Evolutionary conservation across 2,797 vertebrate species (phyloP).

Genomic region (Gobionotothen gibberifrons): DNA sequence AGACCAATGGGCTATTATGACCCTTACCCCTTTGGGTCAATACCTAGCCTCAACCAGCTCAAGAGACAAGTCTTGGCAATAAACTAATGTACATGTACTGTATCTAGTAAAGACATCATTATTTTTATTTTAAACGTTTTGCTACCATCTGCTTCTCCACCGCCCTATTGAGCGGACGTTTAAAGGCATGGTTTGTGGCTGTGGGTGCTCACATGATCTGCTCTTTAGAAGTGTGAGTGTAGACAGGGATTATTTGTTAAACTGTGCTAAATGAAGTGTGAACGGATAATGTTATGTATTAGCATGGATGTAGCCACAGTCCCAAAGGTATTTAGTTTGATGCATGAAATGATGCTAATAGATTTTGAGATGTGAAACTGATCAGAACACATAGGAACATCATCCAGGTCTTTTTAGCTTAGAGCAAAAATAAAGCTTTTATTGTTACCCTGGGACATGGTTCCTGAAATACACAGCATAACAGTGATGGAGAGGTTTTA

Average conservation of each 20-base stretch:
- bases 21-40: too few species aligned
- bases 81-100: too few species aligned
- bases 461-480: background rate
- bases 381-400: background rate
- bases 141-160: background rate
- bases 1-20: too few species aligned
- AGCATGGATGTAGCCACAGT: background rate
- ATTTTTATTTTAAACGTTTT: background rate
- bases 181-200: background rate
- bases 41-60: too few species aligned
- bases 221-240: too few species aligned
- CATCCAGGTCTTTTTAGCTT: background rate
- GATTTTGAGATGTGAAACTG: background rate
- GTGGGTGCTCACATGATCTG: background rate
- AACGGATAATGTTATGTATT: too few species aligned
- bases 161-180: background rate
- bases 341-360: constrained; percentile 2
- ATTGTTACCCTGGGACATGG: constrained; percentile 8
- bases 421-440: constrained; percentile 14
- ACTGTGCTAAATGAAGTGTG: too few species aligned
- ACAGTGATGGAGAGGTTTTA: background rate
- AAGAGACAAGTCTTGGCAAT: too few species aligned
- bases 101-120: too few species aligned
- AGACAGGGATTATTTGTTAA: too few species aligned
- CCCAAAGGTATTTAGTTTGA: background rate